phyloP scores from a whole-genome alignment of 2,888 invertebrate genomes.

The Chrysina gloriosa region DNA sequence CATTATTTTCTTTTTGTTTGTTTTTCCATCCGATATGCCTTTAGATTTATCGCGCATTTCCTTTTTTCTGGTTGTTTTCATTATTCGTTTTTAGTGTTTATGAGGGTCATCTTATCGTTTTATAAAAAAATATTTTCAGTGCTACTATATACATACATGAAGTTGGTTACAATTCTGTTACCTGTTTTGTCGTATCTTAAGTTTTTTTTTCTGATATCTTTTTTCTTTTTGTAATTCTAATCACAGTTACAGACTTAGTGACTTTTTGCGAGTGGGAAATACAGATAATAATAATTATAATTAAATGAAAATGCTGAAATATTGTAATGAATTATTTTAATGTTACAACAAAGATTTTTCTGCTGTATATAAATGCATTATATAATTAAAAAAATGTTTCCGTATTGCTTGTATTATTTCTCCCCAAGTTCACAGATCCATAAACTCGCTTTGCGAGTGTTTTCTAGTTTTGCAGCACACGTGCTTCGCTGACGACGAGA shows the following conservation, averaged over 20 bases:
- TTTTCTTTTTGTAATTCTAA: conserved; percentile 4
- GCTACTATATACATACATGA: neutral
- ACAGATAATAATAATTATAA: conserved; percentile 24
- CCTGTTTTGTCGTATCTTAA: conserved; percentile 17
- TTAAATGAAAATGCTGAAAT: conserved; percentile 22
- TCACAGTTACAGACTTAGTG: conserved; percentile 19
- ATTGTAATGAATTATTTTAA: conserved; percentile 40
- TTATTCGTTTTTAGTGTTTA: no score
- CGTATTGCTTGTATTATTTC: conserved; percentile 13
- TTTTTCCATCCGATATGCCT: no score
- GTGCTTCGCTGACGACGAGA: no score
- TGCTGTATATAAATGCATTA: conserved; percentile 48
- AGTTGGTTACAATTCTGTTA: neutral
- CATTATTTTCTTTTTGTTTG: conserved; percentile 7
- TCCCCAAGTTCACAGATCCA: neutral
- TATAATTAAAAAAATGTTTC: conserved; percentile 45
- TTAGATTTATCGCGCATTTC: no score
- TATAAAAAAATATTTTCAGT: neutral
- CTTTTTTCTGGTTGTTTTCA: conserved; percentile 23
- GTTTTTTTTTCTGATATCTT: no score
- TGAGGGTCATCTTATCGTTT: no score
- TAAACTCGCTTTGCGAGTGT: no score
- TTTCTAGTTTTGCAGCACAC: no score
- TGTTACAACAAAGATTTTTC: conserved; percentile 40
- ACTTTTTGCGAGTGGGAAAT: conserved; percentile 35